Evolutionary conservation across 37 sponge, comb jelly and placozoan species (phyloP).

Genomic region (Crambe crambe): DNA sequence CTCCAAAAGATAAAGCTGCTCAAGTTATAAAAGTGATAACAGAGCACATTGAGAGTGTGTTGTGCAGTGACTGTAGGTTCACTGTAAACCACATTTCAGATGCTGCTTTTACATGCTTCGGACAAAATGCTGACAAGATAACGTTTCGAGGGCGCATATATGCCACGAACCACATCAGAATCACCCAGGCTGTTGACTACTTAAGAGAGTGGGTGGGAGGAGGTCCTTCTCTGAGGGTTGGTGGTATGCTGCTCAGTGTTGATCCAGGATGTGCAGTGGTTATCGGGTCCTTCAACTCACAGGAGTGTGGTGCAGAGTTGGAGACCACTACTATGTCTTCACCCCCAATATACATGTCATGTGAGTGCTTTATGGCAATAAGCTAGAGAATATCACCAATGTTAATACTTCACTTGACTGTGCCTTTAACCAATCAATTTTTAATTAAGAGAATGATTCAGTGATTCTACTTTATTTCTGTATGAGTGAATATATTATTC

Average conservation of each 20-base stretch:
- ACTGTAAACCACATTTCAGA: slow-evolving; percentile 19
- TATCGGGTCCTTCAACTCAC: slow-evolving; percentile 8
- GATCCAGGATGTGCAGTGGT: slow-evolving; percentile 13
- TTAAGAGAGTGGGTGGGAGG: slow-evolving; percentile 8
- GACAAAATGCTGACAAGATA: slow-evolving; percentile 5
- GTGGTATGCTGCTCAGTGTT: slow-evolving; percentile 9
- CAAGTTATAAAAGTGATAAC: not conserved
- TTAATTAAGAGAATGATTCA: not conserved
- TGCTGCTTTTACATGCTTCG: slow-evolving; percentile 15
- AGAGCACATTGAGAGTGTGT: not conserved
- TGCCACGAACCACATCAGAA: not conserved
- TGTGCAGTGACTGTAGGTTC: not conserved
- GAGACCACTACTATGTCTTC: not conserved
- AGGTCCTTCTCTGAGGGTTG: not conserved
- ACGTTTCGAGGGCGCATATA: slow-evolving; percentile 22
- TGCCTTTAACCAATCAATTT: not conserved
- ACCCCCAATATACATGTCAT: not conserved
- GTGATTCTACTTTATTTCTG: not conserved
- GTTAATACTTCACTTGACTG: not conserved
- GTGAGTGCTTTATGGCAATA: not conserved
- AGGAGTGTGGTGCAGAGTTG: not conserved
- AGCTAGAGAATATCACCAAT: too few relatives aligned
- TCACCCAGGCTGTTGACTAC: not conserved
- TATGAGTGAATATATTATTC: too few relatives aligned
- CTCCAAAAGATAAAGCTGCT: slow-evolving; percentile 1